Percentiles rank a stretch among this genome's conserved stretches.
These are phyloP conservation scores for Oncorhynchus clarkii DNA, from an alignment of 2,113 vertebrate genomes.

Conservation along the genomic window DNA sequence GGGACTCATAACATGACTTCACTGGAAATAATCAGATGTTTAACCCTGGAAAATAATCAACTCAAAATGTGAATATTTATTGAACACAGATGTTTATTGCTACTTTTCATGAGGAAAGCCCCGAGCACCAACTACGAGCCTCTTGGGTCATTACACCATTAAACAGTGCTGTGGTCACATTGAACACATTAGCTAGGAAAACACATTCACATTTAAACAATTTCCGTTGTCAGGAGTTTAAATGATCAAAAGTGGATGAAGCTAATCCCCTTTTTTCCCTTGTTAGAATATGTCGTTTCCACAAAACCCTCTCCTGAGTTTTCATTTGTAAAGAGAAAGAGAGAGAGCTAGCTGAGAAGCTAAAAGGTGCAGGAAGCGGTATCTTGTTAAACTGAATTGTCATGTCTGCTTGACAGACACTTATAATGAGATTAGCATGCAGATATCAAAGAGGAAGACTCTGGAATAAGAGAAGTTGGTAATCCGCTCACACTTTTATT, in stretches of 20 bases:
- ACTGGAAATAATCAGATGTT: constrained; percentile 8
- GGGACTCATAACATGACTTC: constrained; percentile 10
- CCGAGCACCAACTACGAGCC: constrained; percentile 30
- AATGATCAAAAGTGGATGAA: constrained; percentile 59
- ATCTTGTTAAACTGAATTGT: constrained; percentile 68
- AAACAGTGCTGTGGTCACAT: constrained; percentile 46
- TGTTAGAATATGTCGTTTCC: constrained; percentile 28
- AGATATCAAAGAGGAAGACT: constrained; percentile 62
- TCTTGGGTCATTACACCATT: constrained; percentile 50
- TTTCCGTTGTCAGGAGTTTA: constrained; percentile 44
- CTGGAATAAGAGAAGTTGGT: constrained; percentile 54
- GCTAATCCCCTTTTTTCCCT: constrained; percentile 40
- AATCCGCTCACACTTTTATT: constrained; percentile 60
- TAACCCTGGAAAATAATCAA: constrained; percentile 28
- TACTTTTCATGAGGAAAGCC: constrained; percentile 45
- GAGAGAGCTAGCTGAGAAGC: constrained; percentile 27
- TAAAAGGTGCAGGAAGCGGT: constrained; percentile 53
- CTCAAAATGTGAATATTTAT: constrained; percentile 49
- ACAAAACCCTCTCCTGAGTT: constrained; percentile 59
- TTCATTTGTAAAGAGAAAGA: constrained; percentile 56
- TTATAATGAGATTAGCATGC: constrained; percentile 69
- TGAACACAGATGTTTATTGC: constrained; percentile 49
- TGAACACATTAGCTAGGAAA: constrained; percentile 55
- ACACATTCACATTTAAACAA: constrained; percentile 49
- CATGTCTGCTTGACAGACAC: constrained; percentile 69